phyloP scores from a whole-genome alignment of 2,113 vertebrate species.

The Camelus bactrianus region DNA sequence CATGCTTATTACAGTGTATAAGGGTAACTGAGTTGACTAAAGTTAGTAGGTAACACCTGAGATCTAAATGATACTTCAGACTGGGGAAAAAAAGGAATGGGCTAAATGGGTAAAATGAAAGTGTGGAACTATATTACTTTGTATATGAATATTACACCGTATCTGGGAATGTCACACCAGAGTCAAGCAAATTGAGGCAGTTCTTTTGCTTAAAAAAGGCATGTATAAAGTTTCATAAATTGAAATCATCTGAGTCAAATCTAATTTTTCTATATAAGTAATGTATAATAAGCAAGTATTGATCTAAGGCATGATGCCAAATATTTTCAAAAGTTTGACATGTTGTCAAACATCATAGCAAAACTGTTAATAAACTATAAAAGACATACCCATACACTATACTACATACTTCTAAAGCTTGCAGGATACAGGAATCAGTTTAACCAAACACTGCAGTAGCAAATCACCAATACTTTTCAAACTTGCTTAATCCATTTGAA shows the following conservation, averaged over 20 bases:
- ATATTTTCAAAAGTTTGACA: not conserved
- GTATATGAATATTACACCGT: not conserved
- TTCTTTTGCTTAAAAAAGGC: not conserved
- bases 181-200: not conserved
- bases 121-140: not conserved
- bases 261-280: not conserved
- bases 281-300: not conserved
- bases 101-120: slow-evolving; percentile 11
- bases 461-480: not conserved
- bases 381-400: not conserved
- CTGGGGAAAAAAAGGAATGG: not conserved
- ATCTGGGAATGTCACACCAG: not conserved
- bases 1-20: not conserved
- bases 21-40: not conserved
- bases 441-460: not conserved
- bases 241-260: slow-evolving; percentile 34
- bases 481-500: not conserved
- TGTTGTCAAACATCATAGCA: not conserved
- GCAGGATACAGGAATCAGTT: not conserved
- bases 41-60: not conserved
- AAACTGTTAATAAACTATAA: not conserved
- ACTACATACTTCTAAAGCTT: not conserved
- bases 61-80: not conserved
- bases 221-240: not conserved
- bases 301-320: not conserved